These are phyloP conservation scores for Chrysolina americana DNA, from an alignment of 2,888 invertebrate genomes.

Conservation along the genomic window DNA sequence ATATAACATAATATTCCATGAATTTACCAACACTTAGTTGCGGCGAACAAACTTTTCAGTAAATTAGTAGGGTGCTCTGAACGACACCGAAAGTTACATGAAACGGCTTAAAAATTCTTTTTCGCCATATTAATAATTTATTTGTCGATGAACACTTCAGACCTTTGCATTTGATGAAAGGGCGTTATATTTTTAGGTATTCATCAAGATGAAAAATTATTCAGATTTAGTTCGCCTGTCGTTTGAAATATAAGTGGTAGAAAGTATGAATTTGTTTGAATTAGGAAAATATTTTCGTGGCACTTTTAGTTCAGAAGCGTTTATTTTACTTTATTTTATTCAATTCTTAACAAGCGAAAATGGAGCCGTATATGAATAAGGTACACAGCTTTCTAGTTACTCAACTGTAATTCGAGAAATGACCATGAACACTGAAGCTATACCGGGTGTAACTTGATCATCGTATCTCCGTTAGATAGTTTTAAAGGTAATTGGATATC, in stretches of 20 bases:
- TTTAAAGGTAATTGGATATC: no score
- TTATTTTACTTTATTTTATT: conserved; percentile 1
- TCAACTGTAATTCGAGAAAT: no score
- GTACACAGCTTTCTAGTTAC: not conserved
- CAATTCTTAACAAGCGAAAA: not conserved
- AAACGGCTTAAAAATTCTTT: conserved; percentile 8
- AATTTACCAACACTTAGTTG: conserved; percentile 22
- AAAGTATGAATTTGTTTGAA: not conserved
- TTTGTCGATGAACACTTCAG: conserved; percentile 9
- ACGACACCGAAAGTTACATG: conserved; percentile 11
- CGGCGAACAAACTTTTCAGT: conserved; percentile 14
- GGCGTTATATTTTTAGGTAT: not conserved
- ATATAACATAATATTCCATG: conserved; percentile 10
- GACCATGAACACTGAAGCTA: no score
- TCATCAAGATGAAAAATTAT: conserved; percentile 4
- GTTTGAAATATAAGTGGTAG: not conserved
- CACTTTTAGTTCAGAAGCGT: not conserved
- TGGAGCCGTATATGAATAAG: not conserved
- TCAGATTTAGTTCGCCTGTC: conserved; percentile 7
- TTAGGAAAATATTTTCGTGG: not conserved
- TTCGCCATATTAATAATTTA: conserved; percentile 15
- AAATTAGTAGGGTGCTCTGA: conserved; percentile 9
- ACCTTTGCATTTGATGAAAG: conserved; percentile 16
- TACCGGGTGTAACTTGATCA: no score
- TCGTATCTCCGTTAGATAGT: no score